Percentiles rank a stretch among this genome's conserved stretches.
These are phyloP conservation scores for Pollenia angustigena DNA, from an alignment of 2,888 invertebrate genomes.

Conservation along the genomic window DNA sequence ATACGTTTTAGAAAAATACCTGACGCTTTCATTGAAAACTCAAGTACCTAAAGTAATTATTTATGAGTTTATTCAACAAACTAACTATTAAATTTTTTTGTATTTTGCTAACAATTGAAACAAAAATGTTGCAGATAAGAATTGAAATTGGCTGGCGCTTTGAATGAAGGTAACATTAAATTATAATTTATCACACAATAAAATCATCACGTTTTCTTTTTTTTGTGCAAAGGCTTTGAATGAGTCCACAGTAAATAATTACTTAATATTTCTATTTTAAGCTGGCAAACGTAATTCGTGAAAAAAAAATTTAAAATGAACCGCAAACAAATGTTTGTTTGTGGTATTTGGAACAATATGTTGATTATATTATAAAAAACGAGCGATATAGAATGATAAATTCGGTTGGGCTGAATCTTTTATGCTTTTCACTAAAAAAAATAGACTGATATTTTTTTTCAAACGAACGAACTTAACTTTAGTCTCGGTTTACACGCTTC, in stretches of 20 bases:
- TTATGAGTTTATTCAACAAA: conserved; percentile 1
- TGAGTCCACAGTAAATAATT: neutral
- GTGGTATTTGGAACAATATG: neutral
- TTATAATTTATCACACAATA: conserved; percentile 22
- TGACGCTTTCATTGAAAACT: conserved; percentile 25
- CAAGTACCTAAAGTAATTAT: conserved; percentile 12
- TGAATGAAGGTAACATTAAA: neutral
- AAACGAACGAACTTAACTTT: no score
- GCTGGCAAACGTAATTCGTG: conserved; percentile 16
- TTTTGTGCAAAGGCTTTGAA: no score
- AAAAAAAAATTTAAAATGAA: conserved; percentile 1
- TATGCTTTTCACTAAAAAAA: no score
- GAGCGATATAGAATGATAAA: no score
- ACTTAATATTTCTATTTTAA: conserved; percentile 28
- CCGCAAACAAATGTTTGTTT: neutral
- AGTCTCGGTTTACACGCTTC: no score
- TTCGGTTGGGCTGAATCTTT: no score
- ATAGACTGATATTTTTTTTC: no score
- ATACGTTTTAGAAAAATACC: neutral
- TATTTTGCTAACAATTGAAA: neutral
- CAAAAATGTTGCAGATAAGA: conserved; percentile 24
- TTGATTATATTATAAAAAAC: neutral
- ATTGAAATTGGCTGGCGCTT: conserved; percentile 29
- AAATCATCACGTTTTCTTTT: conserved; percentile 25
- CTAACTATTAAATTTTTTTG: neutral